Evolutionary conservation across 92 coral and sea anemone genomes (phyloP), one percentile per base, ranked within the genome.

Genomic region (Paragorgia papillata): DNA sequence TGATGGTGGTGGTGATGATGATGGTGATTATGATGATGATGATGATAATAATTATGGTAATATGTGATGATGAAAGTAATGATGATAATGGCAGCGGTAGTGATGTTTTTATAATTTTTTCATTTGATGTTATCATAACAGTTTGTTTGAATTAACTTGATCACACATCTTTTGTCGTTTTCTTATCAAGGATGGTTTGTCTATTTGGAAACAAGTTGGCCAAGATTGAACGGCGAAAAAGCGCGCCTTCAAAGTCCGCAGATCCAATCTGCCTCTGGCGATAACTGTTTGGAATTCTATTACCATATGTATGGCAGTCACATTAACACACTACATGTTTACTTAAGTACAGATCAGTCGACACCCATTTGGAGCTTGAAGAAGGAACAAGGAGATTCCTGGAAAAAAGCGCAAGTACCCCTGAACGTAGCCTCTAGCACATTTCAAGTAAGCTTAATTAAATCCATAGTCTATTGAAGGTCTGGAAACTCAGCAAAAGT

Each of bases 161-260:
- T 5, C 12, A 37, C 5, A 5, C 43, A 37, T 37, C 12, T 37
- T 37, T 37, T 4, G 12, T 37, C 43, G 5, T 37, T 4, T 37
- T 37, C 12, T 37, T 37, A 37, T n/a, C 21, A 67, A 84, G 97
- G 97, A 33, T 81, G 80, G 20, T 93, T 86, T 41, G 81, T 85
- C 71, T 93, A 80, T 74, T 85, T 93, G 67, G 97, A 93, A 75
- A 88, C 97, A 26, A 90, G 94, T 17, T 70, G 73, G 82, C 97
- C 97, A 18, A 90, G 97, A 21, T 27, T 93, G 27, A 90, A 85
- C 89, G 82, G 82, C 30, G 96, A 92, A 34, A 75, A 62, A 14
- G 97, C 97, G 0, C 87, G 87, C 30, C 79, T 92, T 30, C 67
- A 90, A 24, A 86, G 91, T 48, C 96, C 93, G 17, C 60, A 56